Percentiles rank a stretch among this genome's conserved stretches.
Conservation (phyloP, 2,888 invertebrate genomes). For the Watsonalla cultraria region DNA sequence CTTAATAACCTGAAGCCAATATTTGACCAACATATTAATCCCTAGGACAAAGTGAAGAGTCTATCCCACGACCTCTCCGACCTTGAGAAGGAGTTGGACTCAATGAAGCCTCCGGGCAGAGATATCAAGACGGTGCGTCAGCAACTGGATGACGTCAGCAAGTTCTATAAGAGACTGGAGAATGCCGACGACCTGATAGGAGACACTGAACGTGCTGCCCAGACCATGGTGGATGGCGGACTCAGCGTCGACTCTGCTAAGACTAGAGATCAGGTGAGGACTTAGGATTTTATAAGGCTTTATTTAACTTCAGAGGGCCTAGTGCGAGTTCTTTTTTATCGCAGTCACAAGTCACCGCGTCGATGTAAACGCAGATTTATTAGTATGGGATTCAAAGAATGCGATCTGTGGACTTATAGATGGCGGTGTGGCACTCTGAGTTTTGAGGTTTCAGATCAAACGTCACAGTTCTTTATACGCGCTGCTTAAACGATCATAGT, state of each 20-base stretch:
- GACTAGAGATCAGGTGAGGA: constrained; percentile 85
- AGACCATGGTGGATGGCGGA: constrained; percentile 89
- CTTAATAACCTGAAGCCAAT: too few relatives aligned
- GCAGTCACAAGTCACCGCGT: too few relatives aligned
- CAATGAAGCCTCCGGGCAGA: constrained; percentile 91
- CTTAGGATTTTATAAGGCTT: not conserved
- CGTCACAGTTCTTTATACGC: too few relatives aligned
- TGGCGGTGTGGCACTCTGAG: too few relatives aligned
- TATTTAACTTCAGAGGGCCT: too few relatives aligned
- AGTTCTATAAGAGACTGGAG: constrained; percentile 83
- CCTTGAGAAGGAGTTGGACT: constrained; percentile 90
- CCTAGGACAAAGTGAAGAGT: constrained; percentile 87
- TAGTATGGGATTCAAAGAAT: too few relatives aligned
- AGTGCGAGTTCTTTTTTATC: too few relatives aligned
- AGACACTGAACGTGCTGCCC: constrained; percentile 85
- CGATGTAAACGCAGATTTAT: too few relatives aligned
- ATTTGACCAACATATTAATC: not conserved
- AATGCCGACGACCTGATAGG: constrained; percentile 82
- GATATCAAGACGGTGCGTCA: constrained; percentile 90
- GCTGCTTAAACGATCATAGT: too few relatives aligned
- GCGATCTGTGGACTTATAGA: too few relatives aligned
- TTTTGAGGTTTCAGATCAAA: too few relatives aligned
- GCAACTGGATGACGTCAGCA: constrained; percentile 89
- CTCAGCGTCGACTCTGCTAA: constrained; percentile 90
- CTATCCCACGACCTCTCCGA: constrained; percentile 87